phyloP scores from a whole-genome alignment of 2,888 invertebrate species.

The Didymodactylos carnosus region DNA sequence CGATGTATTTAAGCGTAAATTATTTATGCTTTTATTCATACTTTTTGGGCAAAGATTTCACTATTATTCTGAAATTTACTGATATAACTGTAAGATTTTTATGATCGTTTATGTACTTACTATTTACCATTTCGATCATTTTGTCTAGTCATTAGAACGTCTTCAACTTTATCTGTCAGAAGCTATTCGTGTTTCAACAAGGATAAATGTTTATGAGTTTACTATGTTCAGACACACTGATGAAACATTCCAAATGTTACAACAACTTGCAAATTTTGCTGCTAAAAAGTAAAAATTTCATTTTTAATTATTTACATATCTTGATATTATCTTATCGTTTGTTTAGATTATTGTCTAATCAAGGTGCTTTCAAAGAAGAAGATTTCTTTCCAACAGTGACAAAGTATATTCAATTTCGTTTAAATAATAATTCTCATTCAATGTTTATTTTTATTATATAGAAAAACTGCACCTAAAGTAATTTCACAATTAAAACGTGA shows the following conservation, averaged over 20 bases:
- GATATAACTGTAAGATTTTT: constrained; percentile 49
- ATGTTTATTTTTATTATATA: not conserved
- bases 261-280: constrained; percentile 82
- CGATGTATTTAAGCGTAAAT: constrained; percentile 85
- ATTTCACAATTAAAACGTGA: constrained; percentile 77
- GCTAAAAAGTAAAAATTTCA: constrained; percentile 52
- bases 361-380: constrained; percentile 8
- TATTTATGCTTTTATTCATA: constrained; percentile 87
- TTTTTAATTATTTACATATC: not conserved
- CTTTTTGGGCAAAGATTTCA: constrained; percentile 70
- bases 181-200: constrained; percentile 62
- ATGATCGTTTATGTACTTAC: not conserved
- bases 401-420: not conserved
- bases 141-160: constrained; percentile 31
- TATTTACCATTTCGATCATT: constrained; percentile 2
- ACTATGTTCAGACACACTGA: constrained; percentile 68
- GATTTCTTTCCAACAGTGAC: not conserved
- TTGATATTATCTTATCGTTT: not conserved
- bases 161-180: constrained; percentile 50
- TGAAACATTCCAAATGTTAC: constrained; percentile 74
- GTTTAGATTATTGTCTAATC: not conserved
- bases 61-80: constrained; percentile 67
- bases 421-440: not conserved
- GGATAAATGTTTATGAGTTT: constrained; percentile 64
- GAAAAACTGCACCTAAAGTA: constrained; percentile 46